phyloP scores from a whole-genome alignment of 2,797 vertebrate genomes.

The Novumbra hubbsi region DNA sequence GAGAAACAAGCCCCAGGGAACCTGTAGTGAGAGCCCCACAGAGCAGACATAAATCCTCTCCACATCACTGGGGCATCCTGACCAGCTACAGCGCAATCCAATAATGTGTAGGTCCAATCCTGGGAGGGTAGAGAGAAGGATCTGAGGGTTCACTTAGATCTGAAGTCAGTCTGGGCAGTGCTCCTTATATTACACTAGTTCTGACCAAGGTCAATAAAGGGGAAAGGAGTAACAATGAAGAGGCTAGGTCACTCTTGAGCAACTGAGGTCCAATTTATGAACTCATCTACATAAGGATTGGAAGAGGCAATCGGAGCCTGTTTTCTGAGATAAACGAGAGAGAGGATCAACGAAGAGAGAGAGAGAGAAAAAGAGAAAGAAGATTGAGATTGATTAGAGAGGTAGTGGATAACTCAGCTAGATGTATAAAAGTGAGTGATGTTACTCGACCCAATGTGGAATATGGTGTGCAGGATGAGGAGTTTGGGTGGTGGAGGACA shows the following conservation, averaged over 20 bases:
- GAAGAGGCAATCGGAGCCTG: slow-evolving; percentile 39
- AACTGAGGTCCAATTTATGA: slow-evolving; percentile 26
- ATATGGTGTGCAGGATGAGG: slow-evolving; percentile 8
- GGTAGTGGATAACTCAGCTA: slow-evolving; percentile 51
- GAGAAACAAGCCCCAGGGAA: too few species aligned
- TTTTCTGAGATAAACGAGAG: slow-evolving; percentile 15
- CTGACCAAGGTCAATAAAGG: background rate
- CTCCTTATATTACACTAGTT: background rate
- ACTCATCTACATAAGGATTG: slow-evolving; percentile 39
- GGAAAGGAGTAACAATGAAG: slow-evolving; percentile 7
- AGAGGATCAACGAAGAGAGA: slow-evolving; percentile 6
- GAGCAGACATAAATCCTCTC: too few species aligned
- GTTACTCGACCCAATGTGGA: slow-evolving; percentile 20
- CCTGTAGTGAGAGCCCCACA: too few species aligned
- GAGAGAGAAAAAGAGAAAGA: slow-evolving; percentile 8
- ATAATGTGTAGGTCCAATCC: too few species aligned
- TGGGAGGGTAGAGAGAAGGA: too few species aligned
- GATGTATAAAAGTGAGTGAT: slow-evolving; percentile 41
- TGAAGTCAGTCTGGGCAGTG: too few species aligned
- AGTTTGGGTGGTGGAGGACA: background rate
- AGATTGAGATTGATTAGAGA: slow-evolving; percentile 6
- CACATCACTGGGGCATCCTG: too few species aligned
- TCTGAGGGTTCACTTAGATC: too few species aligned
- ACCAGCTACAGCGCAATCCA: too few species aligned
- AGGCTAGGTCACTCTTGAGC: slow-evolving; percentile 19